These are phyloP conservation scores for Anabacerthia variegaticeps DNA, from an alignment of 2,797 vertebrate genomes.

Conservation along the genomic window DNA sequence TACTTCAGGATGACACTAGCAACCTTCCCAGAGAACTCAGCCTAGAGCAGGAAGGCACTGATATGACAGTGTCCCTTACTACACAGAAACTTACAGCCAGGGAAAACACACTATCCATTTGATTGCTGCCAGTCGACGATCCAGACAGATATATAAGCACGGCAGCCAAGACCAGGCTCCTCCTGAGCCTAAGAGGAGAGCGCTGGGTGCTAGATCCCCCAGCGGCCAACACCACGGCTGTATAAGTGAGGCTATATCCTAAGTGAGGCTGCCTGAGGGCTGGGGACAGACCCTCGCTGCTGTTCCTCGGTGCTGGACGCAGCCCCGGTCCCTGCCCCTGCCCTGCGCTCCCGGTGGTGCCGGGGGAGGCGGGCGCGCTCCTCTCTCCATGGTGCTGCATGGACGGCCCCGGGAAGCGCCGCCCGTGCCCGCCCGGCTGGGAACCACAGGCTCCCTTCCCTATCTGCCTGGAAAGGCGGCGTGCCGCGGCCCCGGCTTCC, in stretches of 20 bases:
- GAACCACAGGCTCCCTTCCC: neutral
- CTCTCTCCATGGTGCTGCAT: constrained; percentile 67
- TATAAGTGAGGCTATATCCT: too few relatives aligned
- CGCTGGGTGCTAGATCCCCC: neutral
- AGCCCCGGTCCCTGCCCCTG: neutral
- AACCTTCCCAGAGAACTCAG: neutral
- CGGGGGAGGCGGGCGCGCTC: neutral
- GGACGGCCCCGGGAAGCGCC: neutral
- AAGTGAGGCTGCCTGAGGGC: neutral
- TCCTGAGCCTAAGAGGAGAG: neutral
- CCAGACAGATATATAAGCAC: accelerated
- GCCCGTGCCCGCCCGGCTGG: neutral
- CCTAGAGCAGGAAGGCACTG: neutral
- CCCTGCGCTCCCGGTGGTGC: too few relatives aligned
- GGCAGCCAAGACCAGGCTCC: neutral
- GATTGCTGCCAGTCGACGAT: accelerated
- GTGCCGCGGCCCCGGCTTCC: accelerated
- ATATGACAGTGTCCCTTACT: neutral
- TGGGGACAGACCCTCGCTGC: accelerated
- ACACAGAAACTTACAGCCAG: neutral
- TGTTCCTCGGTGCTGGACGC: neutral
- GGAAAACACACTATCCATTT: neutral
- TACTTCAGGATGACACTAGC: neutral
- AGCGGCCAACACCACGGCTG: accelerated
- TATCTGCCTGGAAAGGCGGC: accelerated